Percentiles rank a stretch among this genome's conserved stretches.
These are phyloP conservation scores for Subanguina moxae DNA, from an alignment of 1,140 invertebrate genomes.

Conservation along the genomic window DNA sequence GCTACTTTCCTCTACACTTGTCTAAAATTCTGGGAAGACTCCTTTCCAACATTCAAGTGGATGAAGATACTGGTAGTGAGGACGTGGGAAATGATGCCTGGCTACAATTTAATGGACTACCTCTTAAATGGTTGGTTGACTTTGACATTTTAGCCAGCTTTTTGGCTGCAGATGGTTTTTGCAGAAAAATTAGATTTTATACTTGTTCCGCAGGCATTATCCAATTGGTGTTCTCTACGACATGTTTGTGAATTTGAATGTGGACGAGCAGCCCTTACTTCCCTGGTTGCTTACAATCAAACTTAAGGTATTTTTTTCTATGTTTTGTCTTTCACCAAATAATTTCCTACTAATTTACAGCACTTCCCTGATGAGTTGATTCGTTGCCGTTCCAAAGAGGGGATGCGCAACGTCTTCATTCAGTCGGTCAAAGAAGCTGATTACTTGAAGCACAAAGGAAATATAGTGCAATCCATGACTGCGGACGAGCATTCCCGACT, in stretches of 20 bases:
- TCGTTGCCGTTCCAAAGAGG: slow-evolving; percentile 69
- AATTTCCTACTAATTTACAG: slow-evolving; percentile 43
- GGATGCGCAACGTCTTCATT: slow-evolving; percentile 87
- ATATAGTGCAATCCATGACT: slow-evolving; percentile 88
- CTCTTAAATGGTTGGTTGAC: slow-evolving; percentile 74
- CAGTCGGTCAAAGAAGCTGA: slow-evolving; percentile 95
- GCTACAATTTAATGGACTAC: slow-evolving; percentile 85
- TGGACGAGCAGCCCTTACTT: slow-evolving; percentile 67
- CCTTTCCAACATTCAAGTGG: slow-evolving; percentile 58
- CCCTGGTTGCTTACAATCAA: slow-evolving; percentile 93
- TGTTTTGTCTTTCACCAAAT: background rate
- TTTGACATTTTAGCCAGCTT: no score
- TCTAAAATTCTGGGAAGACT: slow-evolving; percentile 74
- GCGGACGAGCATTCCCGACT: slow-evolving; percentile 94
- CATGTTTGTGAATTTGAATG: slow-evolving; percentile 65
- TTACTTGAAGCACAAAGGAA: slow-evolving; percentile 84
- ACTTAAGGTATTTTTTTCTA: slow-evolving; percentile 70
- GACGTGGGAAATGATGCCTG: slow-evolving; percentile 82
- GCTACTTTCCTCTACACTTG: slow-evolving; percentile 89
- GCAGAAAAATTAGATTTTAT: no score
- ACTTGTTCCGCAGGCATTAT: slow-evolving; percentile 76
- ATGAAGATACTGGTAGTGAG: slow-evolving; percentile 72
- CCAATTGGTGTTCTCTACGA: slow-evolving; percentile 92
- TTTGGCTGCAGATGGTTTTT: background rate
- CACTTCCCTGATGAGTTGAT: slow-evolving; percentile 64